Evolutionary conservation across 92 coral and sea anemone species (phyloP), one percentile per base, ranked within the genome.

Genomic region (Pocillopora meandrina): DNA sequence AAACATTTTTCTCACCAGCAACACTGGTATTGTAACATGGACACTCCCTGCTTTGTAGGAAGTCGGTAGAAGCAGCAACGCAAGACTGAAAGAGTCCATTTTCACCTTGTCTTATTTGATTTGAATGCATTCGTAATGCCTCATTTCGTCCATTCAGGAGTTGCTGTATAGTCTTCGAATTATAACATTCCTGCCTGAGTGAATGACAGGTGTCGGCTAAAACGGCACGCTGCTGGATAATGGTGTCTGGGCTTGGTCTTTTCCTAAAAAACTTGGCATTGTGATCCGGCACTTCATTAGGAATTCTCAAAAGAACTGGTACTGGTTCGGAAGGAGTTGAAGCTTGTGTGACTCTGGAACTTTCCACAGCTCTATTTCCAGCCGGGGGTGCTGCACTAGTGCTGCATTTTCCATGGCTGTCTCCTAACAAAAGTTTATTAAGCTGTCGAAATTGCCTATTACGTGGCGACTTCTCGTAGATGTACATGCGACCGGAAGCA

Each of bases 171-270:
- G 60, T 14, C 12, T 55, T 23, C 18, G 71, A 16, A 5, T 56
- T 61, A 16, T 60, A 21, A 9, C 52, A 47, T 8, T 65, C 83
- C 19, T 79, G 17, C 9, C 8, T 58, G 18, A 71, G 70, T 42
- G 56, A 71, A 72, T 71, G 69, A 70, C 69, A 70, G 13, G 67
- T 66, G 14, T 60, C 85, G 56, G 59, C 59, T 31, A 69, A 59
- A 42, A 71, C 20, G 65, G 85, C 20, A 33, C 35, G 47, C 36
- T 12, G 57, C 35, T 36, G 75, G 57, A 20, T 69, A 9, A 70
- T 55, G 15, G n/a, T 57, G 33, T 26, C 36, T 31, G 66, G 56
- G 11, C 52, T 71, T 34, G 59, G 68, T 16, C 56, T 69, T 21
- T 8, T 63, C 21, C 10, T 81, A 7, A 18, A 16, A 33, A n/a